Evolutionary conservation across 2,797 vertebrate genomes (phyloP), one percentile per base, ranked within the genome.

Genomic region (Ficedula albicollis): DNA sequence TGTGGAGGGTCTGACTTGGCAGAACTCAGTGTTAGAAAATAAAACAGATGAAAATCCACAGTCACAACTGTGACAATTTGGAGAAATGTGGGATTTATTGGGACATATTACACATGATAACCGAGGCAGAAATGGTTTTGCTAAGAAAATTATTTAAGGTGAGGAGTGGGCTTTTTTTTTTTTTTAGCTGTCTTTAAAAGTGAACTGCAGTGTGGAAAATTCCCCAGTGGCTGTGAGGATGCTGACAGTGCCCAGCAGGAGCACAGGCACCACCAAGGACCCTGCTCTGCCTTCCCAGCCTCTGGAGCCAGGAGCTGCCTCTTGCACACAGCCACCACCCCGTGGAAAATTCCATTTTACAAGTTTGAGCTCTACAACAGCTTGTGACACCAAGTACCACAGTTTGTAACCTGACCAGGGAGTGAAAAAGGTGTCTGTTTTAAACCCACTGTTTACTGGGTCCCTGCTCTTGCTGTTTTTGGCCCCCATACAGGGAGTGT

Each of bases 321-420:
- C 73, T 14, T 43, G 46, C 26, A 38, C 4, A 5, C 60, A 46
- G 27, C 34, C 67, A 43, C 43, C 20, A 41, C 8, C 13, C 67
- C 25, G 3, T 78, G 96, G 95, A 97, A 97, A 95, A 91, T 97
- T 97, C 96, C 87, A 32, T n/a, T 85, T 87, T 39, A 2, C 5
- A 27, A 34, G 26, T 70, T 0, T 83, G 34, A 89, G 66, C 64
- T 54, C 73, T 60, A 13, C 46, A 87, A 30, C 43, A 73, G 49
- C 43, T 69, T 58, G 48, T 77, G 77, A 49, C 91, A 88, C 23
- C 38, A 64, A 78, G 10, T 46, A 46, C 36, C 36, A 10, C 76
- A 58, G 34, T 80, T 84, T 76, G 29, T 59, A 84, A 80, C 69
- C 46, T 32, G 22, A 72, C 49, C 7, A 2, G 52, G 18, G 11